These are phyloP conservation scores for Capra hircus DNA, from an alignment of 2,113 vertebrate genomes.

Conservation along the genomic window DNA sequence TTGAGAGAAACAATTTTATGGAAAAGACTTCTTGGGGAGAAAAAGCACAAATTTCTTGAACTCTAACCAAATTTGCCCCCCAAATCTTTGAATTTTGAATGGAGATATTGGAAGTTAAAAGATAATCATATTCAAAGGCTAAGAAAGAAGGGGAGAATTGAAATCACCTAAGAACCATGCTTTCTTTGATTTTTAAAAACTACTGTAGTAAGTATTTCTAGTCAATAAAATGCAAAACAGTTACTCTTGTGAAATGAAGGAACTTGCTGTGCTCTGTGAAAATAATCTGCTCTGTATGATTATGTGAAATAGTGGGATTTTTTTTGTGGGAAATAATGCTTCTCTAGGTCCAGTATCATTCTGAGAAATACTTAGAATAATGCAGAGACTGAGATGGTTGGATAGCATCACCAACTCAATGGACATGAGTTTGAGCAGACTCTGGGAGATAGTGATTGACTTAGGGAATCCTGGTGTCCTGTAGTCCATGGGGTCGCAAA, in stretches of 20 bases:
- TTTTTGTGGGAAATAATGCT: not conserved
- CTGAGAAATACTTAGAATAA: not conserved
- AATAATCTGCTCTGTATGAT: not conserved
- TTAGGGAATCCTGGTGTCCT: not conserved
- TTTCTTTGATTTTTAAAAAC: not conserved
- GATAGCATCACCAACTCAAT: not conserved
- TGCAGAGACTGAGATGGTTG: not conserved
- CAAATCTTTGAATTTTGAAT: constrained; percentile 17
- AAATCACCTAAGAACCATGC: not conserved
- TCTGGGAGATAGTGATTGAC: not conserved
- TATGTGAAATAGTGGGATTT: not conserved
- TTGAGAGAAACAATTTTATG: not conserved
- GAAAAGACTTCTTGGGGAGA: not conserved
- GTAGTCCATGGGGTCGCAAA: not conserved
- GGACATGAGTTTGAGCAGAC: not conserved
- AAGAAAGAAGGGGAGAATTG: not conserved
- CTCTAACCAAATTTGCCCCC: not conserved
- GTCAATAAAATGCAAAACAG: not conserved
- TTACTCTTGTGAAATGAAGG: not conserved
- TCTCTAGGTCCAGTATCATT: not conserved
- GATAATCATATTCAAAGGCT: not conserved
- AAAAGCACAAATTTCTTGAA: not conserved
- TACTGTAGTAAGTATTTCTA: not conserved
- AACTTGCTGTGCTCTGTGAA: not conserved
- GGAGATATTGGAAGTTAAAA: not conserved